Percentiles rank a stretch among this genome's conserved stretches.
These are phyloP conservation scores for Choreutis nemorana DNA, from an alignment of 2,888 invertebrate genomes.

Conservation along the genomic window DNA sequence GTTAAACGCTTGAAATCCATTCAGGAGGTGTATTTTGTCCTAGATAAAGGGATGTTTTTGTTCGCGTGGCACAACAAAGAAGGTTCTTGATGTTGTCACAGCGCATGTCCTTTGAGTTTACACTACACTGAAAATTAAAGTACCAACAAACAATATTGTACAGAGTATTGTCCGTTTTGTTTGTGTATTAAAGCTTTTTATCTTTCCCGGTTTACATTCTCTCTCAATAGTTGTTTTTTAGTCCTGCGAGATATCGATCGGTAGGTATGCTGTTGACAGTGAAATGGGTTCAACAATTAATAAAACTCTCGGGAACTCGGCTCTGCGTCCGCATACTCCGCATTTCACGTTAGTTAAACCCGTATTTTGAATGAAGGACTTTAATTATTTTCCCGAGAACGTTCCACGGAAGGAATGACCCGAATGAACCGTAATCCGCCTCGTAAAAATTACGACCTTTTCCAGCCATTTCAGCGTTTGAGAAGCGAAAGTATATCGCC, in stretches of 20 bases:
- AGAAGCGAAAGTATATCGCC: constrained; percentile 58
- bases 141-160: constrained; percentile 45
- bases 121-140: constrained; percentile 62
- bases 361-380: no score
- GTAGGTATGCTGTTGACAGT: constrained; percentile 58
- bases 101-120: constrained; percentile 53
- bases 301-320: constrained; percentile 40
- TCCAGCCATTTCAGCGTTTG: constrained; percentile 51
- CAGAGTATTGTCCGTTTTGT: constrained; percentile 40
- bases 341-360: no score
- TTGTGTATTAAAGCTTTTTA: constrained; percentile 33
- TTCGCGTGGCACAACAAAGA: constrained; percentile 38
- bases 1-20: no score
- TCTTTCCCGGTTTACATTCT: constrained; percentile 47
- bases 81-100: constrained; percentile 40
- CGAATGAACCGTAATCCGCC: constrained; percentile 47
- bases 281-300: constrained; percentile 63
- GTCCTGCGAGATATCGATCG: constrained; percentile 47
- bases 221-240: constrained; percentile 33
- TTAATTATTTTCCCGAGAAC: no score
- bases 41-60: constrained; percentile 40
- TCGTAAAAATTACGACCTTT: constrained; percentile 52
- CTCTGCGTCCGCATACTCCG: constrained; percentile 36
- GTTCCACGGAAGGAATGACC: constrained; percentile 39
- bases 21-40: constrained; percentile 21